Evolutionary conservation across 2,888 invertebrate genomes (phyloP).

Genomic region (Clepsis dumicolana): DNA sequence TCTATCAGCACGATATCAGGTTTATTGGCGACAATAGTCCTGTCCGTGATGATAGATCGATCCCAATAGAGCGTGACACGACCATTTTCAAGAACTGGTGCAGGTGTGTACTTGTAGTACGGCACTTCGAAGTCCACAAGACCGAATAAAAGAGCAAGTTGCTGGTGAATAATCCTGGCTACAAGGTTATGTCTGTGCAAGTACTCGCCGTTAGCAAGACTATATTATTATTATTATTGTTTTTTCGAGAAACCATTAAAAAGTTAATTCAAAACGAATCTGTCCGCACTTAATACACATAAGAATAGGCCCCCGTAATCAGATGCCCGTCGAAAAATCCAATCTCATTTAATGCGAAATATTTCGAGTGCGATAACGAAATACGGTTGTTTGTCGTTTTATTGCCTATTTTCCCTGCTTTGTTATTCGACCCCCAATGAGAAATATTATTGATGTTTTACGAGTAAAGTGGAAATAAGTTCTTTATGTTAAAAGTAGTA

Average conservation of each 20-base stretch:
- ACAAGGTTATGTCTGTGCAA: too few relatives aligned
- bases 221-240: too few relatives aligned
- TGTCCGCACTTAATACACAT: not conserved
- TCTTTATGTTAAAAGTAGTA: slow-evolving; percentile 41
- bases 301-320: slow-evolving; percentile 33
- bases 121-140: too few relatives aligned
- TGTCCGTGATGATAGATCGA: too few relatives aligned
- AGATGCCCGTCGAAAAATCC: slow-evolving; percentile 47
- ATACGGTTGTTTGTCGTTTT: slow-evolving; percentile 37
- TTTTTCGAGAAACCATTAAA: not conserved
- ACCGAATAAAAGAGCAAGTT: too few relatives aligned
- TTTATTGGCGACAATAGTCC: too few relatives aligned
- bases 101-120: too few relatives aligned
- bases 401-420: slow-evolving; percentile 34
- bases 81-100: too few relatives aligned
- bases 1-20: too few relatives aligned
- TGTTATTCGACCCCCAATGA: slow-evolving; percentile 39
- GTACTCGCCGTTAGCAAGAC: too few relatives aligned
- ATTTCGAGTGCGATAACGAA: slow-evolving; percentile 39
- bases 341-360: slow-evolving; percentile 48
- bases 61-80: too few relatives aligned
- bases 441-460: slow-evolving; percentile 42
- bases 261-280: slow-evolving; percentile 6
- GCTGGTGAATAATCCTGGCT: too few relatives aligned
- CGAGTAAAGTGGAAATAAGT: slow-evolving; percentile 31